phyloP scores from a whole-genome alignment of 2,113 vertebrate species.

The Tichodroma muraria region DNA sequence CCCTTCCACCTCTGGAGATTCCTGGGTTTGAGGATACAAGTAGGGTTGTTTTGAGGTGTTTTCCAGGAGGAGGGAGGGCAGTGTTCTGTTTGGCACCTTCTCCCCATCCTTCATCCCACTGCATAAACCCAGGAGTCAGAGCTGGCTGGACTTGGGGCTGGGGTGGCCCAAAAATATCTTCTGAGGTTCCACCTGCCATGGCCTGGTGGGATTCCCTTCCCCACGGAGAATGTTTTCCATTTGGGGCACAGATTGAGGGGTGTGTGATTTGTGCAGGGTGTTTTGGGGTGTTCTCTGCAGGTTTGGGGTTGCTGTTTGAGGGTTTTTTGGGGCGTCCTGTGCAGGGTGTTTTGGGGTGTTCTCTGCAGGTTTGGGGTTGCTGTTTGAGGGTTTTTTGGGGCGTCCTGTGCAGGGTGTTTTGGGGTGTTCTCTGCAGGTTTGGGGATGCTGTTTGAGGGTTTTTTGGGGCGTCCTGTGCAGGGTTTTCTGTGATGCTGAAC shows the following conservation, averaged over 20 bases:
- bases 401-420: no score
- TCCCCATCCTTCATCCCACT: accelerated
- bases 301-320: not conserved
- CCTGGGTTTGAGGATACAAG: accelerated
- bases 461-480: no score
- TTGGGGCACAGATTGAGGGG: accelerated
- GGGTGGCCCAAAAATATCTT: not conserved
- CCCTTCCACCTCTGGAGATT: not conserved
- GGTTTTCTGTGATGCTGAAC: not conserved
- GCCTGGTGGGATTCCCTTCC: not conserved
- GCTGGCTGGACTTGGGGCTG: not conserved
- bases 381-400: not conserved
- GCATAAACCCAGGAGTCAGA: accelerated
- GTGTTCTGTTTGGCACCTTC: accelerated
- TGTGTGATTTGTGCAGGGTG: no score
- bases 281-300: not conserved
- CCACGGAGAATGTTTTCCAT: accelerated
- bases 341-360: not conserved
- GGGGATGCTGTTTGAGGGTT: no score
- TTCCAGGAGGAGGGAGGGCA: not conserved
- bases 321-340: not conserved
- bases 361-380: not conserved
- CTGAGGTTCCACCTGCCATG: accelerated
- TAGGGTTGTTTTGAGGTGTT: not conserved
- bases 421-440: no score